Base-by-base conservation (phyloP, 2,797 vertebrate genomes). In the Pygocentrus nattereri region DNA sequence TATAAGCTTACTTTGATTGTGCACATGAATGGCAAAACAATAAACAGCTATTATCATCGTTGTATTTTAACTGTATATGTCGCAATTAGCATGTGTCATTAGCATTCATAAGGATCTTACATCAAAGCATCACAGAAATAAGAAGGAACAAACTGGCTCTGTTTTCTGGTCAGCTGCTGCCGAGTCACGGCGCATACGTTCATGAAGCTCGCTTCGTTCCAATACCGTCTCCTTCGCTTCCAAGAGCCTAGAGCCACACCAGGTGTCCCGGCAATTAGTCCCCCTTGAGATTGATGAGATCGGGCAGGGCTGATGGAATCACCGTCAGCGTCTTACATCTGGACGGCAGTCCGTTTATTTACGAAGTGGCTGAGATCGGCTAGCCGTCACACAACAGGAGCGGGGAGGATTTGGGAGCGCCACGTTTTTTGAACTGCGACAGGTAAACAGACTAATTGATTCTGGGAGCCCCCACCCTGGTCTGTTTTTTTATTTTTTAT, bases 391-490 rank as follows among this genome's bases (percentile, higher is more conserved):
- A 6, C 13, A 15, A 62, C 7, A 16, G 62, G 62, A 38, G 91
- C 91, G 88, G 93, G 88, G 91, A 92, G 90, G 85, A 81, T 87
- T 88, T 85, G 84, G 88, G 86, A 88, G 84, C 87, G 49, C 23
- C 87, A 78, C 91, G 89, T 90, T 84, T 82, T 93, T 90, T 90
- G 91, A 92, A 92, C 91, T 90, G 88, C 91, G 92, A 93, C 93
- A 94, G 90, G 91, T 93, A 95, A 95, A 94, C 92, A 93, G 88
- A 92, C 92, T 94, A 95, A 94, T 94, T 94, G 93, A 94, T 94
- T 93, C 92, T 87, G 73, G 50, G 78, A 82, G 81, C 82, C 88
- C 89, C 88, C 49, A 6, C 52, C 30, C 21, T 21, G 16, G 89
- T 82, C 86, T 13, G 12, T 4, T 34, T 2, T 25, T 67, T 3